Conservation (phyloP, 1,140 invertebrate species). For the Drosophila nikananu region DNA sequence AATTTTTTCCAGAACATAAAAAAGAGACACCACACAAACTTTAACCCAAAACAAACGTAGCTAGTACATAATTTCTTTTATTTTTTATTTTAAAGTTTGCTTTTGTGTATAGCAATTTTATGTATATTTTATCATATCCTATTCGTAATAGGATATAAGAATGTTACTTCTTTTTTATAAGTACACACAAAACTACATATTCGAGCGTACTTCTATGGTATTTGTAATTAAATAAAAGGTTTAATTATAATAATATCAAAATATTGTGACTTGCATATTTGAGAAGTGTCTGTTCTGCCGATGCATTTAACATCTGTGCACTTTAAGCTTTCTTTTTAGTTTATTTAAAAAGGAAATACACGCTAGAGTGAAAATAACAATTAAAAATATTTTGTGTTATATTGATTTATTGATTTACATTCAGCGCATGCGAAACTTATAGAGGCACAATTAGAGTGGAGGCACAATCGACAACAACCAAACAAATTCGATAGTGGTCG, state of each 20-base stretch:
- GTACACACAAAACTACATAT: no score
- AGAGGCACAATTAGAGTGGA: conserved; percentile 1
- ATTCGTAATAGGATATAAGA: no score
- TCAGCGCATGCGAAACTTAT: conserved; percentile 15
- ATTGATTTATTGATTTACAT: conserved; percentile 17
- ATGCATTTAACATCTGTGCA: not conserved
- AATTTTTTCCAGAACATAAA: not conserved
- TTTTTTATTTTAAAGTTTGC: no score
- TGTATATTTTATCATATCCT: not conserved
- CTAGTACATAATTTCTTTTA: not conserved
- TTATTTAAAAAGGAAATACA: not conserved
- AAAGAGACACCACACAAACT: not conserved
- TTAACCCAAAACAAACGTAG: not conserved
- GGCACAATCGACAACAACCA: not conserved
- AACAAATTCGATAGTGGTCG: no score
- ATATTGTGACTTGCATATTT: not conserved
- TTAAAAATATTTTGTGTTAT: not conserved
- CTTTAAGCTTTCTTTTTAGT: not conserved
- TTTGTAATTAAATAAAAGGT: not conserved
- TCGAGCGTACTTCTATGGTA: no score
- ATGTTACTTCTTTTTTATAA: not conserved
- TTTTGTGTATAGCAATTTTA: not conserved
- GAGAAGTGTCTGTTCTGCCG: not conserved
- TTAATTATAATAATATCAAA: not conserved
- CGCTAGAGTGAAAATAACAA: not conserved